Evolutionary conservation across 2,797 vertebrate genomes (phyloP).

Genomic region (Cottoperca gobio): DNA sequence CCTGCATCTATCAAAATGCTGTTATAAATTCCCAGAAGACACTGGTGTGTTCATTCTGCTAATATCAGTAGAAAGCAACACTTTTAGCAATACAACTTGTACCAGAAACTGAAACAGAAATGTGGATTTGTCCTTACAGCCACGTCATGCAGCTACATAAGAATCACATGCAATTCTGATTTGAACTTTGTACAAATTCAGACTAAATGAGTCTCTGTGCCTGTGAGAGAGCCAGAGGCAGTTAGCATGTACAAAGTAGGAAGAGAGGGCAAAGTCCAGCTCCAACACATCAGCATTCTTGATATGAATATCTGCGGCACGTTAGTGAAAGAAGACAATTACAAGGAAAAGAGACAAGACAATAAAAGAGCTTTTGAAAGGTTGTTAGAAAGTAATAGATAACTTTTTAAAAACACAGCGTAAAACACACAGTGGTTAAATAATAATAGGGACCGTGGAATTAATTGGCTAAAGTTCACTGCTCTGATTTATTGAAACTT

Average conservation of each 20-base stretch:
- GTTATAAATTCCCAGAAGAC: not conserved
- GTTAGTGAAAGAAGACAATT: constrained; percentile 26
- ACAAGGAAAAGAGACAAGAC: not conserved
- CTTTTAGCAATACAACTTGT: not conserved
- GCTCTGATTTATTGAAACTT: not conserved
- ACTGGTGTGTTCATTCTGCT: not conserved
- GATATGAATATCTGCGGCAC: constrained; percentile 60
- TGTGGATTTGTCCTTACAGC: not conserved
- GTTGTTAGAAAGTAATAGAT: not conserved
- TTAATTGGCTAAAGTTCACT: not conserved
- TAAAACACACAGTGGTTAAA: not conserved
- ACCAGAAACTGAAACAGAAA: constrained; percentile 12
- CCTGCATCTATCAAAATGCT: not conserved
- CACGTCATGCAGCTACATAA: not conserved
- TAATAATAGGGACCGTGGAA: not conserved
- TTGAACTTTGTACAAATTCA: constrained; percentile 68
- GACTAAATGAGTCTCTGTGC: constrained; percentile 33
- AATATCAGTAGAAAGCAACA: not conserved
- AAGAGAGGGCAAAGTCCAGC: constrained; percentile 81
- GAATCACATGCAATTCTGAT: not conserved
- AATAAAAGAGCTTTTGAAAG: not conserved
- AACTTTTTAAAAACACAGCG: not conserved
- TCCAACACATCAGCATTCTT: constrained; percentile 77
- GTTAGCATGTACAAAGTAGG: constrained; percentile 50
- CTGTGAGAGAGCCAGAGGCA: constrained; percentile 41